Evolutionary conservation across 2,113 vertebrate genomes (phyloP).

Genomic region (Clinocottus analis): DNA sequence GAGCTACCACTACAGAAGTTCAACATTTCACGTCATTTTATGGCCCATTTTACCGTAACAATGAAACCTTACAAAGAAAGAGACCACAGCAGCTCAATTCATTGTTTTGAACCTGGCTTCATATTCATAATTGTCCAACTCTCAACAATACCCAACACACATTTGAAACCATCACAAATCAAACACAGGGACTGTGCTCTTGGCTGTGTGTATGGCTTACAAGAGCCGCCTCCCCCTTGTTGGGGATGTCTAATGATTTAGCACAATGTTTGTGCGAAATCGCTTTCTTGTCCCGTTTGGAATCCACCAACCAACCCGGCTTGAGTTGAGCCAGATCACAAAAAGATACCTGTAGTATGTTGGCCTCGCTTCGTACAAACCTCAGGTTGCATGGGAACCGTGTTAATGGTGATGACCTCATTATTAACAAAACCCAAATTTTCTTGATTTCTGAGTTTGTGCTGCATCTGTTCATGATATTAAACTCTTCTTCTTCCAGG

Average conservation of each 20-base stretch:
- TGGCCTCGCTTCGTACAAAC: background rate
- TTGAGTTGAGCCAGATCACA: background rate
- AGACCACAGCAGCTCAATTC: too few species aligned
- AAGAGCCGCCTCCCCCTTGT: background rate
- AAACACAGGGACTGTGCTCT: background rate
- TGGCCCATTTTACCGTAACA: too few species aligned
- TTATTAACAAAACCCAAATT: background rate
- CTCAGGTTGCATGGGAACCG: background rate
- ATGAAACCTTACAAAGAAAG: too few species aligned
- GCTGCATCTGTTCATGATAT: background rate
- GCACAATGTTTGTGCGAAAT: background rate
- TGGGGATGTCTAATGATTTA: background rate
- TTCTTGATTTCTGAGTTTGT: background rate
- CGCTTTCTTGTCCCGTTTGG: background rate
- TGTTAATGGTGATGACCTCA: background rate
- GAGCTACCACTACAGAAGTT: too few species aligned
- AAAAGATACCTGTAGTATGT: background rate
- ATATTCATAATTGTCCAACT: background rate
- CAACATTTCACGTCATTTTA: too few species aligned
- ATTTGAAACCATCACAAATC: background rate
- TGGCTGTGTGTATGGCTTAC: background rate
- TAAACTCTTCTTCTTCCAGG: constrained; percentile 30
- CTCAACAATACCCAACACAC: background rate
- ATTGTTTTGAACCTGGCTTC: background rate
- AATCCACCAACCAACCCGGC: background rate